phyloP scores from a whole-genome alignment of 2,888 invertebrate species.

The Odontomyia ornata region DNA sequence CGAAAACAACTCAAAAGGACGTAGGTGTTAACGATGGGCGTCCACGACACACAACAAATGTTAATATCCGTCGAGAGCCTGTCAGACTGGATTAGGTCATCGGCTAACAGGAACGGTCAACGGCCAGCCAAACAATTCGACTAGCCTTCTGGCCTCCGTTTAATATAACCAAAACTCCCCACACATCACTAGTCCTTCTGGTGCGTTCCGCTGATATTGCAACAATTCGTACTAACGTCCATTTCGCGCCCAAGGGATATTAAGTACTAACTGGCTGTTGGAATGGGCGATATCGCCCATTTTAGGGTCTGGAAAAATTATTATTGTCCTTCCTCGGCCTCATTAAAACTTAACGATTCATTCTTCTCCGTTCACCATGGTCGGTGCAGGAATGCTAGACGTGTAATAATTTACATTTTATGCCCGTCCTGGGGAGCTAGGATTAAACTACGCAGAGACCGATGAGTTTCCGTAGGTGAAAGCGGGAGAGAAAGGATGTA shows the following conservation, averaged over 20 bases:
- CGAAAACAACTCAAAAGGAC: neutral
- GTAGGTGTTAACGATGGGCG: neutral
- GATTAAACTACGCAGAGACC: neutral
- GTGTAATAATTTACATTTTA: neutral
- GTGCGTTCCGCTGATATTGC: neutral
- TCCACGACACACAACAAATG: neutral
- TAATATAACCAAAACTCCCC: no score
- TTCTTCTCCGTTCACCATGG: neutral
- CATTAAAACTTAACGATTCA: constrained; percentile 16
- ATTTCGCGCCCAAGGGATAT: neutral
- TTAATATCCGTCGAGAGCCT: neutral
- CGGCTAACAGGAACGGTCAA: neutral
- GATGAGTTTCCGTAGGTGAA: no score
- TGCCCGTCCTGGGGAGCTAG: neutral
- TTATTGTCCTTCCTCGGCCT: neutral
- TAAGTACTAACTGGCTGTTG: neutral
- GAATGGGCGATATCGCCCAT: neutral
- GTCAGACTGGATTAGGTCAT: neutral
- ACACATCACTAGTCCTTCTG: neutral
- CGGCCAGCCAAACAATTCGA: neutral
- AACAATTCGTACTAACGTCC: neutral
- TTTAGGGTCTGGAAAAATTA: neutral
- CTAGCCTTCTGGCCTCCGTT: no score
- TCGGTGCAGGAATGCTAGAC: neutral
- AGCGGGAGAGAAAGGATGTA: no score